These are phyloP conservation scores for Amyelois transitella DNA, from an alignment of 1,140 invertebrate species.

Conservation along the genomic window DNA sequence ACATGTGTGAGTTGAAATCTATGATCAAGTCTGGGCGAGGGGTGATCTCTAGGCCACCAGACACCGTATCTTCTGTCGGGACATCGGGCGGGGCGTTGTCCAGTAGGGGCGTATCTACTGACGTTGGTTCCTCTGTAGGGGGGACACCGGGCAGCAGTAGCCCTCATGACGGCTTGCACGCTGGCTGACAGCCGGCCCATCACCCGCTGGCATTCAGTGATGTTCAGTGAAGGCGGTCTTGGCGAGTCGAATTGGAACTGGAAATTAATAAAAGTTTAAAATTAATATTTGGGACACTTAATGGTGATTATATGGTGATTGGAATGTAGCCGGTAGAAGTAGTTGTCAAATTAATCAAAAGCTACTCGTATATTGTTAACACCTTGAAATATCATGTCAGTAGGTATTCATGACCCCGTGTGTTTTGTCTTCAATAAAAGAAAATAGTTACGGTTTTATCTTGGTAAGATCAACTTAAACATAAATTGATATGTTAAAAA, in stretches of 20 bases:
- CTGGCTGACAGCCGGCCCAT: constrained; percentile 52
- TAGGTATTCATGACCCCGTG: too few species aligned
- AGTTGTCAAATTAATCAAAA: too few species aligned
- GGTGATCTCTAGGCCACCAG: constrained; percentile 54
- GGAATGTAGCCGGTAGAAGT: too few species aligned
- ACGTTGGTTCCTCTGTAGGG: constrained; percentile 56
- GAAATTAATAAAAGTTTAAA: constrained; percentile 10
- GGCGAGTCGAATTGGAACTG: constrained; percentile 62
- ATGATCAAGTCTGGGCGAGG: constrained; percentile 32
- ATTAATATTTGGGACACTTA: too few species aligned
- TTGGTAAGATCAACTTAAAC: too few species aligned
- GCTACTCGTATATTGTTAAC: too few species aligned
- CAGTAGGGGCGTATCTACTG: constrained; percentile 53
- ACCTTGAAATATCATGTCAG: too few species aligned
- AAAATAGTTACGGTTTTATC: too few species aligned
- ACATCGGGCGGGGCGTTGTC: constrained; percentile 41
- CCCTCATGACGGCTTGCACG: constrained; percentile 50
- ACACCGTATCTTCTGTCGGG: constrained; percentile 41
- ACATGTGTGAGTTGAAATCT: constrained; percentile 27
- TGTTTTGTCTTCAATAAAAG: too few species aligned
- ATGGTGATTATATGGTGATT: too few species aligned
- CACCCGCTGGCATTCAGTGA: constrained; percentile 38
- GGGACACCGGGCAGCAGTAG: constrained; percentile 41
- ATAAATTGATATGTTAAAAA: neutral
- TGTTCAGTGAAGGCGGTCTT: constrained; percentile 29